Conservation (phyloP, 2,888 invertebrate genomes). For the Ommatoiulus sabulosus region DNA sequence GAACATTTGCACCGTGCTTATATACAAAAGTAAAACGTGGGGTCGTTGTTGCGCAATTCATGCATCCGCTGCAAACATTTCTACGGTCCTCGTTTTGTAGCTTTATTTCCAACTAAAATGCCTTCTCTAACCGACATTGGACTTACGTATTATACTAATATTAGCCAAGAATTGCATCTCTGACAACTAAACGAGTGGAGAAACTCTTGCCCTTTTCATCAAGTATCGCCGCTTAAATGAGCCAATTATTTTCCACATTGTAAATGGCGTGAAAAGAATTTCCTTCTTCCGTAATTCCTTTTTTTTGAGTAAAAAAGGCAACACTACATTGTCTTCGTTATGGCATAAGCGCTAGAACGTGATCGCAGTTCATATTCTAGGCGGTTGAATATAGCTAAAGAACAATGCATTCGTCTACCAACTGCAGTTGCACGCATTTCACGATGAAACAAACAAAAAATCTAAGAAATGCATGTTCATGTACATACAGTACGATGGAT, state of each 20-base stretch:
- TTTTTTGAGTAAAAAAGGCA: slow-evolving; percentile 22
- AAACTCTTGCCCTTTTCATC: slow-evolving; percentile 34
- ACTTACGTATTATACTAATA: neutral
- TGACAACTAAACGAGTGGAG: neutral
- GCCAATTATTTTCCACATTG: slow-evolving; percentile 27
- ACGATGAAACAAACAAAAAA: neutral
- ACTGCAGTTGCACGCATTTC: neutral
- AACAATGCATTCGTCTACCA: slow-evolving; percentile 20
- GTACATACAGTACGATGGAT: neutral
- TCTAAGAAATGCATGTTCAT: neutral
- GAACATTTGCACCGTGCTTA: neutral
- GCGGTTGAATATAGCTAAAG: slow-evolving; percentile 5
- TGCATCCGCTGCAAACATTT: neutral
- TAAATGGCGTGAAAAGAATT: slow-evolving; percentile 34
- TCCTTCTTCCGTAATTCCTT: slow-evolving; percentile 7
- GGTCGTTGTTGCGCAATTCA: neutral
- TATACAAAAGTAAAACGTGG: neutral
- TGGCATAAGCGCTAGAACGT: slow-evolving; percentile 25
- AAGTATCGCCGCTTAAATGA: neutral
- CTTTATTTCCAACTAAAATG: slow-evolving; percentile 25
- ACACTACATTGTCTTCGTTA: slow-evolving; percentile 34
- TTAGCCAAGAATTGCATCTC: slow-evolving; percentile 24
- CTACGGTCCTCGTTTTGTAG: neutral
- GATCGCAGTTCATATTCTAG: neutral
- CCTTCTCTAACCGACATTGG: slow-evolving; percentile 34